These are phyloP conservation scores for Hafferia zeledoni DNA, from an alignment of 2,797 vertebrate genomes.

Conservation along the genomic window DNA sequence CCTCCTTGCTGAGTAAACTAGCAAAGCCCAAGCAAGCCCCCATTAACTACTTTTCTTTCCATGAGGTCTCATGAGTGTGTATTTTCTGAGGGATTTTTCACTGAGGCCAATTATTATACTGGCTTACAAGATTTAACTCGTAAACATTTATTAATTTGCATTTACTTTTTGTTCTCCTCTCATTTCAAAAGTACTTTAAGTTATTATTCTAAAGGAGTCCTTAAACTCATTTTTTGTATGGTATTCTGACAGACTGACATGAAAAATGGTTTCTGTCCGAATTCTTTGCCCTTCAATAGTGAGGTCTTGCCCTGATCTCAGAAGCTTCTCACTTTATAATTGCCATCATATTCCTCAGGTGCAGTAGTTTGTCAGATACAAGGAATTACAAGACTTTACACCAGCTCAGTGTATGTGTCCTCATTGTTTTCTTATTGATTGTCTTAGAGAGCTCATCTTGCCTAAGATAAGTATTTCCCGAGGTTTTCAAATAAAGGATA, in stretches of 20 bases:
- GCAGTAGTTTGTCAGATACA: neutral
- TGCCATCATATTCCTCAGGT: neutral
- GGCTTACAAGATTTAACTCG: neutral
- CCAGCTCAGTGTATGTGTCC: neutral
- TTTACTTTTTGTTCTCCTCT: neutral
- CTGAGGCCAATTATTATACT: neutral
- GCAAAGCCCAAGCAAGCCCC: neutral
- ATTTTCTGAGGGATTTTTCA: constrained; percentile 18
- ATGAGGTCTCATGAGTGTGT: neutral
- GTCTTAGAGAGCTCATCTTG: constrained; percentile 51
- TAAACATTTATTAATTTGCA: constrained; percentile 4
- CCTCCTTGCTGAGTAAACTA: neutral
- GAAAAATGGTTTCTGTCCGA: neutral
- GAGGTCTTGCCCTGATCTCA: neutral
- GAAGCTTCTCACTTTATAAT: neutral
- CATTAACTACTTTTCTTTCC: neutral
- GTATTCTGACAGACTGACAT: neutral
- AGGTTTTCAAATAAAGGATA: constrained; percentile 46
- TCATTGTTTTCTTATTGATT: neutral
- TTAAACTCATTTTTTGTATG: neutral
- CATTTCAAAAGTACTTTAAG: neutral
- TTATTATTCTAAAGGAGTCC: neutral
- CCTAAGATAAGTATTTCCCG: constrained; percentile 21
- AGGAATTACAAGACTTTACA: neutral
- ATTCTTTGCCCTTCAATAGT: neutral